phyloP scores from a whole-genome alignment of 2,797 vertebrate species.

The Oreonectes daqikongensis region DNA sequence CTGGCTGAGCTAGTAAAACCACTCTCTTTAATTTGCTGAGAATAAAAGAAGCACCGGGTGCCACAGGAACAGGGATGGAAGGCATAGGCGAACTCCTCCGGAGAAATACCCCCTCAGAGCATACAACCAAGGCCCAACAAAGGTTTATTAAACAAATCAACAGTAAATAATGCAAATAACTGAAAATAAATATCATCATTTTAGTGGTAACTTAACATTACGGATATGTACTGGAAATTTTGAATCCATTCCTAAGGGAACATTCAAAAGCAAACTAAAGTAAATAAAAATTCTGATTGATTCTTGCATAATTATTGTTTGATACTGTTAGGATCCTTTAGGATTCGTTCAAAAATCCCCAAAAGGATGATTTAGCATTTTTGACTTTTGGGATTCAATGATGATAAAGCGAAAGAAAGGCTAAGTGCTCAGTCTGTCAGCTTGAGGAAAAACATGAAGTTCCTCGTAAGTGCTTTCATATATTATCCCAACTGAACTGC shows the following conservation, averaged over 20 bases:
- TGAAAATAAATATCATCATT: neutral
- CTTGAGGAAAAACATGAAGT: slow-evolving; percentile 39
- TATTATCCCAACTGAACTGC: slow-evolving; percentile 39
- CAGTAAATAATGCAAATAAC: no score
- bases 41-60: slow-evolving; percentile 46
- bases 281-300: neutral
- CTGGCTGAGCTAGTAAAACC: slow-evolving; percentile 66
- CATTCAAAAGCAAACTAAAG: no score
- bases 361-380: neutral
- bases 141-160: neutral
- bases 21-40: slow-evolving; percentile 77
- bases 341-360: neutral
- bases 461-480: slow-evolving; percentile 43
- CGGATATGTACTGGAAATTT: no score
- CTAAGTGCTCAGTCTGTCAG: slow-evolving; percentile 43
- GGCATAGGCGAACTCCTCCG: slow-evolving; percentile 5
- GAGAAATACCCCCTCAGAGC: neutral
- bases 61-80: slow-evolving; percentile 2
- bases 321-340: neutral
- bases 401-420: slow-evolving; percentile 31
- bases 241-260: no score
- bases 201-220: no score
- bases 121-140: no score
- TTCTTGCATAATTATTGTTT: neutral
- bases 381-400: neutral